phyloP scores from a whole-genome alignment of 53 echinoderm and acorn worm genomes.

The Patiria pectinifera region DNA sequence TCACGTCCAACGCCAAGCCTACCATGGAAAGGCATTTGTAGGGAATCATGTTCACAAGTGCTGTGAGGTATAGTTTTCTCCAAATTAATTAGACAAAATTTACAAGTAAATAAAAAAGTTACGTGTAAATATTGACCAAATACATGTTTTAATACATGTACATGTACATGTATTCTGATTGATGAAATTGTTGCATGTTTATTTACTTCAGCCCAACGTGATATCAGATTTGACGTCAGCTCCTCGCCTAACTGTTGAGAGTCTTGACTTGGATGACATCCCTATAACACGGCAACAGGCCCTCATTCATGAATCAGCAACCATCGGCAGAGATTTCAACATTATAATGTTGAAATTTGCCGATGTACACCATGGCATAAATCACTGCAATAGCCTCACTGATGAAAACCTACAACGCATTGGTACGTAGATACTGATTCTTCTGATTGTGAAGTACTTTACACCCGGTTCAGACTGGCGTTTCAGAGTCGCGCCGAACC shows the following conservation, averaged over 20 bases:
- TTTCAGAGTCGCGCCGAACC: too few species aligned
- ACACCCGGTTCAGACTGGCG: too few species aligned
- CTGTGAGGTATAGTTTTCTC: slow-evolving; percentile 40
- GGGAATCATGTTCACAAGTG: slow-evolving; percentile 60
- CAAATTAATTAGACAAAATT: too few species aligned
- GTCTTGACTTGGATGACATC: background rate
- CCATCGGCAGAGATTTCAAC: background rate
- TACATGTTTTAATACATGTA: background rate
- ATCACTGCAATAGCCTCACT: slow-evolving; percentile 13
- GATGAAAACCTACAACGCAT: slow-evolving; percentile 1
- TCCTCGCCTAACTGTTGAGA: background rate
- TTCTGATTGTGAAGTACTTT: too few species aligned
- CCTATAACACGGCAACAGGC: background rate
- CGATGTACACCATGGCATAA: slow-evolving; percentile 15
- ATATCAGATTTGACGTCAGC: slow-evolving; percentile 8
- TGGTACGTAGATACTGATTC: background rate
- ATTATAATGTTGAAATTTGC: slow-evolving; percentile 5
- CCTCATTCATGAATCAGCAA: background rate
- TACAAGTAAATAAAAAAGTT: too few species aligned
- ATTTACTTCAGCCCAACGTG: background rate
- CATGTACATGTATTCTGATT: background rate
- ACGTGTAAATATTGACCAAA: too few species aligned
- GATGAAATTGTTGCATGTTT: background rate
- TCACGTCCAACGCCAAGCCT: slow-evolving; percentile 32
- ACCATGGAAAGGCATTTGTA: slow-evolving; percentile 53